phyloP scores from a whole-genome alignment of 2,888 invertebrate genomes.

The Apamea anceps region DNA sequence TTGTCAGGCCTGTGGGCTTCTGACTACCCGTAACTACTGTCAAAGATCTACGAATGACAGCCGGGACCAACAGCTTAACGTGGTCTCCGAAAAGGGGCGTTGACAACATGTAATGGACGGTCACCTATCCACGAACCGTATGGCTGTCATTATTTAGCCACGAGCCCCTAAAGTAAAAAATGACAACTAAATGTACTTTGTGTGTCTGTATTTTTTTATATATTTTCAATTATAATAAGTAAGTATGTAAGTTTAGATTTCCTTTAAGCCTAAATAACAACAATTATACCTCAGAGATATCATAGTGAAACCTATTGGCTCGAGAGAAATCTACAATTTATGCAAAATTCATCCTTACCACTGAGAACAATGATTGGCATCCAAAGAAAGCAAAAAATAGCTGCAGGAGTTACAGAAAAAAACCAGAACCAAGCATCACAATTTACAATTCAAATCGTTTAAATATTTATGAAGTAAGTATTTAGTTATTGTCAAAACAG shows the following conservation, averaged over 20 bases:
- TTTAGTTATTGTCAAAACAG: constrained; percentile 88
- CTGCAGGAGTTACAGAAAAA: constrained; percentile 66
- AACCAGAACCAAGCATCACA: constrained; percentile 64
- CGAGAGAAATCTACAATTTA: neutral
- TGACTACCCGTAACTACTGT: neutral
- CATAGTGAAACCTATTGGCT: neutral
- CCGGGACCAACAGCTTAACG: neutral
- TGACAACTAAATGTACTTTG: too few relatives aligned
- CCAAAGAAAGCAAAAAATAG: constrained; percentile 12
- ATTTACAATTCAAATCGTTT: constrained; percentile 81
- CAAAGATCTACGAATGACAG: neutral
- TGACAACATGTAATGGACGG: neutral
- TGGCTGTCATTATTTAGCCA: neutral
- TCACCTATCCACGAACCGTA: neutral
- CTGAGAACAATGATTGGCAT: constrained; percentile 26
- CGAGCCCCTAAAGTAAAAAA: neutral
- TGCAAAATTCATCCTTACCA: constrained; percentile 16
- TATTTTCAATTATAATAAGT: neutral
- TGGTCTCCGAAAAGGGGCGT: neutral
- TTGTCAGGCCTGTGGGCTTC: neutral
- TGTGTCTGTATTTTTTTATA: too few relatives aligned
- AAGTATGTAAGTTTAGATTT: neutral
- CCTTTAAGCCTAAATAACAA: neutral
- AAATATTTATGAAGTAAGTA: constrained; percentile 87
- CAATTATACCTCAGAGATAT: neutral